Conservation (phyloP, 2,113 vertebrate genomes). For the Passerina amoena region DNA sequence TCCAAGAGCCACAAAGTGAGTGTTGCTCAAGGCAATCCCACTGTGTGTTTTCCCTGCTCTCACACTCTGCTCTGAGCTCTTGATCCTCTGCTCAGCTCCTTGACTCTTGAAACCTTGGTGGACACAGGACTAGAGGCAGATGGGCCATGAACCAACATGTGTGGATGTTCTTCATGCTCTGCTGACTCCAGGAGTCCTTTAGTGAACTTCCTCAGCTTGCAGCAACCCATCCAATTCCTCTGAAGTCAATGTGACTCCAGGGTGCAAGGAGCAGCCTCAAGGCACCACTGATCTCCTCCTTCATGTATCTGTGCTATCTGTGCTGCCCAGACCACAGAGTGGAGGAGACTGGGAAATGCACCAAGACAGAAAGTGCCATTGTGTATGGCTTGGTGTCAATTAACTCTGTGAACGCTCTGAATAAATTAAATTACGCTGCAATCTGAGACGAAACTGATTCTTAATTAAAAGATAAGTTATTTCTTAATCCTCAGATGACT, state of each 20-base stretch:
- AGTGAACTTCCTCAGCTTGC: neutral
- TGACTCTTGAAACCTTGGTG: neutral
- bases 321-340: neutral
- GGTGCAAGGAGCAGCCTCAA: neutral
- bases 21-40: neutral
- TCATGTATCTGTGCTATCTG: neutral
- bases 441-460: slow-evolving; percentile 21
- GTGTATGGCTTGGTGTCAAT: neutral
- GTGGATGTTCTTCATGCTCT: neutral
- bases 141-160: neutral
- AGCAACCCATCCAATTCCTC: neutral
- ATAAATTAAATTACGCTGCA: slow-evolving; percentile 54
- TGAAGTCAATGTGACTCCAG: neutral
- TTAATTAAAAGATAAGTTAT: slow-evolving; percentile 61
- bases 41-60: neutral
- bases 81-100: neutral
- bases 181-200: neutral
- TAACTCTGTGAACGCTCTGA: neutral
- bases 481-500: slow-evolving; percentile 13
- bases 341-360: neutral
- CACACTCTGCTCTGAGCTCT: neutral
- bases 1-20: neutral
- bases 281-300: neutral
- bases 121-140: neutral
- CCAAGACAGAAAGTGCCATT: neutral